Base-by-base conservation (phyloP, 2,888 invertebrate genomes). In the Lithophane socia region DNA sequence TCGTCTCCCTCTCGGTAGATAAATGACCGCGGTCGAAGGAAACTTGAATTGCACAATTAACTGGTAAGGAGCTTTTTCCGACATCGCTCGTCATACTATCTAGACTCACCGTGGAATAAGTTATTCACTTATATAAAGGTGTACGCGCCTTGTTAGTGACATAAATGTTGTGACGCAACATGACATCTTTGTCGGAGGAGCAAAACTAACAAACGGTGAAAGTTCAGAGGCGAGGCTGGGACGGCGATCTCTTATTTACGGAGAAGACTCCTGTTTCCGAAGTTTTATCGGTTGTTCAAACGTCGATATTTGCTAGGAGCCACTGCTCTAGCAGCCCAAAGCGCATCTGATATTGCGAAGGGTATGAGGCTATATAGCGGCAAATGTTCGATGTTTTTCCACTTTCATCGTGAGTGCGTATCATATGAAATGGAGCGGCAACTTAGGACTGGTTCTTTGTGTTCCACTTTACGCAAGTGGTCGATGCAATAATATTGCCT, bases 161-260 rank as follows among this genome's bases (percentile, higher is more conserved):
- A 90, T 89, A 90, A 89, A 91, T 90, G 87, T 88, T 75, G 89
- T 93, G 93, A 94, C 91, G 93, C 90, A 94, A 95, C 90, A 78
- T 88, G 90, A 93, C 94, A 94, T 93, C 94, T 92, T 90, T 90
- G 89, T 90, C 90, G 85, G 87, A 90, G 90, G 72, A 84, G 91
- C 89, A 91, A 93, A 94, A 92, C 93, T 91, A 93, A 94, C 94
- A 95, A 94, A 93, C 89, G 93, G 96, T 95, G 96, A 96, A 96
- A 96, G 96, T 96, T 96, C 93, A 94, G 82, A 87, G 77, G 84
- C 77, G 80, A 82, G 72, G 66, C 82, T 81, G 80, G 77, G 54
- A 63, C 69, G 69, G 68, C 79, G 73, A 74, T 75, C 80, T 75
- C 65, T 80, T 86, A 83, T 87, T 87, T 86, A 83, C 77, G 54